Evolutionary conservation across 2,888 invertebrate species (phyloP), one percentile per base, ranked within the genome.

Genomic region (Platycheirus rosarum): DNA sequence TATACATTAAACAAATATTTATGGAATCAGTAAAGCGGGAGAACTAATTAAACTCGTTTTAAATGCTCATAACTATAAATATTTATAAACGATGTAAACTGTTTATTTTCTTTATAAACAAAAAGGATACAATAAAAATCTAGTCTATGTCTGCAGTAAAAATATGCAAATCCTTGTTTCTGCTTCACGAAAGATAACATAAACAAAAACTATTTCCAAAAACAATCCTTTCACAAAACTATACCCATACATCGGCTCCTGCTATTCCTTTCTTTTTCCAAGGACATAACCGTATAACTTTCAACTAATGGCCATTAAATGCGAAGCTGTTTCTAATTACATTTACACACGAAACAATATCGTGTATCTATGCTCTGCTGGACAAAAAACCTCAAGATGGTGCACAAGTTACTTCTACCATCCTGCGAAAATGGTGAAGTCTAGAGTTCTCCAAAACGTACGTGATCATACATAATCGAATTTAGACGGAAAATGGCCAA

Each of bases 401-500:
- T 63, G 48, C 62, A 53, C 53, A 44, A 73, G 63, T 71, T 77
- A 55, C 66, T 71, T 68, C 70, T 35, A 35, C 20, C 42, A 20
- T 60, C 60, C 32, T 9, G 23, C 18, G 16, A 9, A 46, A 37
- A 37, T 63, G 66, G 6, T 20, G 46, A 57, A 55, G 75, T 80
- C 60, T 70, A 55, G 35, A 82, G 44, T 26, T 32, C 13, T 60
- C 2, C 11, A 60, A n/a, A n/a, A 66, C 60, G 84, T 79, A 85
- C 85, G 85, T 85, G 85, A 84, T 84, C 84, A 77, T 77, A 85
- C 85, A 85, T 85, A 85, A 85, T 85, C 85, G 80, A 85, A 85
- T 82, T 82, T 82, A 37, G 46, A 68, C 62, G 29, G 37, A 82
- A 77, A 82, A 82, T 68, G 63, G 66, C 71, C 77, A 82, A 68